A percentile compares a stretch with the other conserved stretches of the same genome.
These are phyloP conservation scores for Lasioglossum albipes DNA, from an alignment of 1,140 invertebrate genomes.

Conservation along the genomic window DNA sequence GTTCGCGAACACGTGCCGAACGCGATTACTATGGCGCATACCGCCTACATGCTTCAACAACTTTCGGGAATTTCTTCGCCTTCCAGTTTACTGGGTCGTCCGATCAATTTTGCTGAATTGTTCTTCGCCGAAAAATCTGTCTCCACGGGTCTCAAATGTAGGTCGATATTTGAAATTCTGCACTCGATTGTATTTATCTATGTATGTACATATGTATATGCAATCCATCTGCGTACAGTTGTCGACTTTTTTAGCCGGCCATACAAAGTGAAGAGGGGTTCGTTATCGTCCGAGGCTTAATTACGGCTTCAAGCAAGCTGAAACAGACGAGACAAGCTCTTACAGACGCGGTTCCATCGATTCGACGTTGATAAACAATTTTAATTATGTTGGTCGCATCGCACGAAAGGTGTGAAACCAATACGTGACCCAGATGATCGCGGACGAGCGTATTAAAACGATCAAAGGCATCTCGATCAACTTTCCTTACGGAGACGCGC, in stretches of 20 bases:
- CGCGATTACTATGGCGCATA: slow-evolving; percentile 7
- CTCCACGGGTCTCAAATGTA: too few species aligned
- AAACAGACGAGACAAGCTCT: background rate
- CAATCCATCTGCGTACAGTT: background rate
- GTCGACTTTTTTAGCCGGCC: background rate
- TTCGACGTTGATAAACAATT: slow-evolving; percentile 1
- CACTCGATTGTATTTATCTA: background rate
- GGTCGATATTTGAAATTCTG: too few species aligned
- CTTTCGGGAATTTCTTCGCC: background rate
- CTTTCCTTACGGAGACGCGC: background rate
- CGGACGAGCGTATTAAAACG: background rate
- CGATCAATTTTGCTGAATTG: too few species aligned
- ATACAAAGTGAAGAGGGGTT: background rate
- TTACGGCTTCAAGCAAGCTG: background rate
- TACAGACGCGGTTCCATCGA: too few species aligned
- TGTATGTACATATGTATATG: background rate
- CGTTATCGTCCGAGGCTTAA: slow-evolving; percentile 4
- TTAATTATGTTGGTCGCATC: background rate
- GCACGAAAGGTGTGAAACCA: background rate
- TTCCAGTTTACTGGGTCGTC: background rate
- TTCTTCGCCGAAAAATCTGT: too few species aligned
- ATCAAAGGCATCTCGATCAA: background rate
- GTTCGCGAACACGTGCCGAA: slow-evolving; percentile 2
- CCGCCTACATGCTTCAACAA: background rate
- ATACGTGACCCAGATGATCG: slow-evolving; percentile 8